Percentiles rank a stretch among this genome's conserved stretches.
phyloP scores from a whole-genome alignment of 64 coral and sea anemone species.

The Montipora foliosa region DNA sequence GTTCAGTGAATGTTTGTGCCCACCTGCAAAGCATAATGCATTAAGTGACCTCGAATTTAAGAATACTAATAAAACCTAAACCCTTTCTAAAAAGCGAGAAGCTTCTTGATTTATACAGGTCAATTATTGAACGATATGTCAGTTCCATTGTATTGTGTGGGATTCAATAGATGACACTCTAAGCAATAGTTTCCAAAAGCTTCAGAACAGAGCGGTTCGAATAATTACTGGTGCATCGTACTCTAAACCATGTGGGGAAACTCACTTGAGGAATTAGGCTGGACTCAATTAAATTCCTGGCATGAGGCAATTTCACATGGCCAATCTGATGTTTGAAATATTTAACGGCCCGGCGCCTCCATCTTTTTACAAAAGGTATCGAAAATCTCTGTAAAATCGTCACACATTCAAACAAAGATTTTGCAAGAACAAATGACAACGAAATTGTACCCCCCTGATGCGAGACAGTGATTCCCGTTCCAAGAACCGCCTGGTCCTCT shows the following conservation, averaged over 20 bases:
- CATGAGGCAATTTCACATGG: background rate
- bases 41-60: slow-evolving; percentile 12
- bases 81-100: slow-evolving; percentile 1
- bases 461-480: no score
- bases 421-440: no score
- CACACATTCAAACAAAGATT: no score
- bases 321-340: background rate
- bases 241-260: background rate
- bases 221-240: background rate
- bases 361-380: no score
- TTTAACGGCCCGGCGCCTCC: no score
- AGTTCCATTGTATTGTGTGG: slow-evolving; percentile 22
- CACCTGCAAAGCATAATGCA: slow-evolving; percentile 4
- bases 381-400: no score
- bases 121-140: slow-evolving; percentile 30
- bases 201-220: slow-evolving; percentile 39
- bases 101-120: slow-evolving; percentile 25
- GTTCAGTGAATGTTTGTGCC: background rate
- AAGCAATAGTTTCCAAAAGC: slow-evolving; percentile 24
- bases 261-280: background rate
- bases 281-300: background rate
- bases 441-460: no score
- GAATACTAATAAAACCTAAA: background rate
- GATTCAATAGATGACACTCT: slow-evolving; percentile 26
- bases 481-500: no score